A percentile compares a stretch with the other conserved stretches of the same genome.
phyloP scores from a whole-genome alignment of 2,888 invertebrate species.

The Saturnia japonica region DNA sequence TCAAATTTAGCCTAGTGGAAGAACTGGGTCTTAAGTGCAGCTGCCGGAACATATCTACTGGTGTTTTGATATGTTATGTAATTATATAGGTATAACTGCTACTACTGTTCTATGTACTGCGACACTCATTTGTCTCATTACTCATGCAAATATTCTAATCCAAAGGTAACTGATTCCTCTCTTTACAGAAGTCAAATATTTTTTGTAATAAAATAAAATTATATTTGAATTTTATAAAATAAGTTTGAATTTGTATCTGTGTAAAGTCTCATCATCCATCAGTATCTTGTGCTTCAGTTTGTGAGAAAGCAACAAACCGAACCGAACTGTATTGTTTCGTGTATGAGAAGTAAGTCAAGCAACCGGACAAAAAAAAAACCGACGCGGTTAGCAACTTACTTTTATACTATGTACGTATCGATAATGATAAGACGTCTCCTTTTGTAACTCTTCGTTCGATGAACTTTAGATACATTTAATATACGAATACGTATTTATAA shows the following conservation, averaged over 20 bases:
- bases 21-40: no score
- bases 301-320: neutral
- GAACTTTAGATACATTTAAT: neutral
- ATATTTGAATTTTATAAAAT: neutral
- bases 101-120: no score
- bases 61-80: no score
- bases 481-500: neutral
- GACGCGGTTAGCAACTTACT: no score
- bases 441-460: no score
- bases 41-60: no score
- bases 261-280: neutral
- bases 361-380: no score
- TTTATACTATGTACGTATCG: no score
- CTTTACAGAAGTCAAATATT: neutral
- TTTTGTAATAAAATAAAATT: neutral
- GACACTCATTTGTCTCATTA: neutral
- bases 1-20: no score
- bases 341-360: no score
- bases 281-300: neutral
- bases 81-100: no score
- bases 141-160: neutral
- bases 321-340: neutral
- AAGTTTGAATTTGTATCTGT: neutral
- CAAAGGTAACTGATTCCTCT: neutral
- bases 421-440: no score